phyloP scores from a whole-genome alignment of 2,797 vertebrate genomes.

The Sebastiscus tertius region DNA sequence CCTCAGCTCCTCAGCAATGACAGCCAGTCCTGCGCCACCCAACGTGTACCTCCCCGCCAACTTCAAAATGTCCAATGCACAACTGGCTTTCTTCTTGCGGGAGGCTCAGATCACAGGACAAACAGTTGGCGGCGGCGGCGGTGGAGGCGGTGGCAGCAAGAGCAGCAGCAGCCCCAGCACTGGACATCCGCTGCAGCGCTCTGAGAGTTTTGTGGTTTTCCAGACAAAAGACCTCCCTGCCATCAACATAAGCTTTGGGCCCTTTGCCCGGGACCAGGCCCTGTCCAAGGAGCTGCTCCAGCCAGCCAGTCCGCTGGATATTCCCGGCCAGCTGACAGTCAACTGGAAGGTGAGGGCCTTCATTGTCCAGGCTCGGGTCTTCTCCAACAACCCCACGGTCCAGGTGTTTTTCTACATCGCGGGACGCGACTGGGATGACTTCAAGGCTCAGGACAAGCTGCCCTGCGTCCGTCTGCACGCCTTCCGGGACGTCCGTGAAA shows the following conservation, averaged over 20 bases:
- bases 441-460: slow-evolving; percentile 89
- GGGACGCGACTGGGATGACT: slow-evolving; percentile 96
- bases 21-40: slow-evolving; percentile 73
- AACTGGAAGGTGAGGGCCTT: slow-evolving; percentile 98
- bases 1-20: slow-evolving; percentile 76
- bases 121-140: slow-evolving; percentile 38
- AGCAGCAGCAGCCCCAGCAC: slow-evolving; percentile 56
- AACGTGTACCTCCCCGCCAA: slow-evolving; percentile 88
- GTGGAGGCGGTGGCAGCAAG: background rate
- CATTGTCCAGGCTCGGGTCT: slow-evolving; percentile 91
- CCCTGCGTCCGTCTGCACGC: slow-evolving; percentile 94
- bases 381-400: slow-evolving; percentile 89
- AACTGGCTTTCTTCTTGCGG: slow-evolving; percentile 95
- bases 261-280: slow-evolving; percentile 90
- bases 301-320: slow-evolving; percentile 92
- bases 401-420: slow-evolving; percentile 98
- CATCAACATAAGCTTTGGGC: slow-evolving; percentile 93
- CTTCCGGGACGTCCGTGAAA: slow-evolving; percentile 91
- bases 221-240: slow-evolving; percentile 96
- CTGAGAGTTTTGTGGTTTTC: slow-evolving; percentile 96
- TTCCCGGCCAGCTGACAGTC: slow-evolving; percentile 92
- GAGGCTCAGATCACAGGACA: slow-evolving; percentile 80
- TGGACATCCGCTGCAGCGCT: slow-evolving; percentile 87
- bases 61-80: slow-evolving; percentile 95
- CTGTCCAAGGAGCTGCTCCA: slow-evolving; percentile 94